Evolutionary conservation across 2,113 vertebrate species (phyloP).

Genomic region (Coturnix japonica): DNA sequence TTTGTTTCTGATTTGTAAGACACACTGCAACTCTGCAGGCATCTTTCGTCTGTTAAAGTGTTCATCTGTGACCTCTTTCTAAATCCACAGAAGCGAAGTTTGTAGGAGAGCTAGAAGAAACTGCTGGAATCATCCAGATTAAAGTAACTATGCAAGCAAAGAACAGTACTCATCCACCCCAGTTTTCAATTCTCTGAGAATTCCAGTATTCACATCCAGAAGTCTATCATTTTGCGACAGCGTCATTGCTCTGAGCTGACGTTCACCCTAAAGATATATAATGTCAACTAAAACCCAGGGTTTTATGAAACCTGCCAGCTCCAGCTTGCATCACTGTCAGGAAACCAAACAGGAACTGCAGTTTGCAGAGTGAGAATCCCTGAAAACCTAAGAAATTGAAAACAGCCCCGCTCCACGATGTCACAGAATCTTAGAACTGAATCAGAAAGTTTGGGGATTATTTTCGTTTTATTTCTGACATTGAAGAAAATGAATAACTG

Average conservation of each 20-base stretch:
- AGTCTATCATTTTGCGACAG: not conserved
- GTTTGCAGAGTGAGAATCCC: not conserved
- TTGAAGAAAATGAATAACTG: not conserved
- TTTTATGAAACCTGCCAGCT: not conserved
- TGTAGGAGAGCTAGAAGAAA: not conserved
- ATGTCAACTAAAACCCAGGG: not conserved
- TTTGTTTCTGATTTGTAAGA: not conserved
- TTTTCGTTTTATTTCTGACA: not conserved
- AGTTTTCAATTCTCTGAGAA: not conserved
- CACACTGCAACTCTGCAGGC: not conserved
- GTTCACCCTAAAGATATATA: not conserved
- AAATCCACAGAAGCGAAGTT: not conserved
- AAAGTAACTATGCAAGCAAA: conserved; percentile 16
- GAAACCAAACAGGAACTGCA: not conserved
- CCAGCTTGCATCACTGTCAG: not conserved
- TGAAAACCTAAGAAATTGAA: not conserved
- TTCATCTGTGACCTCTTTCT: not conserved
- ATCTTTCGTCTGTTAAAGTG: not conserved
- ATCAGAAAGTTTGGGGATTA: not conserved
- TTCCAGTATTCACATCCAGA: not conserved
- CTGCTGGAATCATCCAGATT: not conserved
- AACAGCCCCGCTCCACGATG: not conserved
- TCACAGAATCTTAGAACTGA: not conserved
- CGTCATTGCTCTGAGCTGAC: not conserved
- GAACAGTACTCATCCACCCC: conserved; percentile 6